phyloP scores from a whole-genome alignment of 2,797 vertebrate genomes.

The Etheostoma nigrum region DNA sequence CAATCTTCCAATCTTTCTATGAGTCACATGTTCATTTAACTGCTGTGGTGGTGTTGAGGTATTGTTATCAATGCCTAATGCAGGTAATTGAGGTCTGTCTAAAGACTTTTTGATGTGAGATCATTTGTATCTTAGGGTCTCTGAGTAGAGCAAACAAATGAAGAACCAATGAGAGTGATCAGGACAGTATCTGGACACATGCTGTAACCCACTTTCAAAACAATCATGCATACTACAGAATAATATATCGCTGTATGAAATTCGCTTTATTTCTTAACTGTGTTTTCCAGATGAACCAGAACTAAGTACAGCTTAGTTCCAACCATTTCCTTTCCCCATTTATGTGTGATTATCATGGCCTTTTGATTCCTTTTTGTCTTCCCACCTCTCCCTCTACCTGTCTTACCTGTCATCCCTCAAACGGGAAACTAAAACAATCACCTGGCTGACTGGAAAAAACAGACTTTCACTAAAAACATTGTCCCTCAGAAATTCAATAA shows the following conservation, averaged over 20 bases:
- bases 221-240: background rate
- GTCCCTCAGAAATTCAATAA: too few relatives aligned
- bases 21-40: background rate
- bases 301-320: background rate
- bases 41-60: background rate
- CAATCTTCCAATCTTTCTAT: background rate
- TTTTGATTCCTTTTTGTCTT: background rate
- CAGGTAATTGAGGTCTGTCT: background rate
- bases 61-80: background rate
- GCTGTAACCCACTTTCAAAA: background rate
- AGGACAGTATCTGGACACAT: slow-evolving; percentile 14
- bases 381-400: background rate
- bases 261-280: background rate
- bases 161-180: slow-evolving; percentile 49
- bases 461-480: too few relatives aligned
- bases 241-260: background rate
- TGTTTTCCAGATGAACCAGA: slow-evolving; percentile 10
- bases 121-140: background rate
- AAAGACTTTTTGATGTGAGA: background rate
- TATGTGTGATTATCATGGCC: slow-evolving; percentile 24
- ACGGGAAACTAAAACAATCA: background rate
- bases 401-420: background rate
- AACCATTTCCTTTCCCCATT: background rate
- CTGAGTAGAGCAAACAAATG: slow-evolving; percentile 26
- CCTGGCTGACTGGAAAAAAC: background rate